Percentiles rank a stretch among this genome's conserved stretches.
phyloP scores from a whole-genome alignment of 2,113 vertebrate genomes.

The Macroglossus sobrinus region DNA sequence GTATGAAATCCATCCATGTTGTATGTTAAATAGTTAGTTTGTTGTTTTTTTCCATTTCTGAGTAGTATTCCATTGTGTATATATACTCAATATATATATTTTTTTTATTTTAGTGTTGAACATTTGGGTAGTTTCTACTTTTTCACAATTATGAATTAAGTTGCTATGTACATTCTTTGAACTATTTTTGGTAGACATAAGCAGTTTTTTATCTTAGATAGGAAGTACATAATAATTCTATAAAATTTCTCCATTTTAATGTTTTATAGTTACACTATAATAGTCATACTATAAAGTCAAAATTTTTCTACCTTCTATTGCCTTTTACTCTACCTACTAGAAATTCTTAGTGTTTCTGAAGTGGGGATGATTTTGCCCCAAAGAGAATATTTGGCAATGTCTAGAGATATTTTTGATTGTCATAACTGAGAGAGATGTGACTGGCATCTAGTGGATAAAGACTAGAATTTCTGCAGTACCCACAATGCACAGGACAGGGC shows the following conservation, averaged over 20 bases:
- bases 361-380: not conserved
- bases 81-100: not conserved
- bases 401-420: not conserved
- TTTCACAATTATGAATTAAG: not conserved
- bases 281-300: not conserved
- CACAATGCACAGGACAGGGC: not conserved
- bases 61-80: not conserved
- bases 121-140: not conserved
- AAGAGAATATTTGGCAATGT: not conserved
- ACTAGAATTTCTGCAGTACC: not conserved
- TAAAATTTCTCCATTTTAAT: not conserved
- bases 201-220: not conserved
- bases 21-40: not conserved
- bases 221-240: not conserved
- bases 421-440: not conserved
- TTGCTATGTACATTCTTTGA: not conserved
- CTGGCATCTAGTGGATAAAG: not conserved
- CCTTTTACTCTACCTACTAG: not conserved
- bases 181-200: not conserved
- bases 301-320: not conserved
- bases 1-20: not conserved
- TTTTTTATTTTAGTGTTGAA: not conserved
- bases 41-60: not conserved
- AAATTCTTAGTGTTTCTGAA: not conserved
- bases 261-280: not conserved